A percentile compares a stretch with the other conserved stretches of the same genome.
These are phyloP conservation scores for Phrynosoma platyrhinos DNA, from an alignment of 2,113 vertebrate genomes.

Conservation along the genomic window DNA sequence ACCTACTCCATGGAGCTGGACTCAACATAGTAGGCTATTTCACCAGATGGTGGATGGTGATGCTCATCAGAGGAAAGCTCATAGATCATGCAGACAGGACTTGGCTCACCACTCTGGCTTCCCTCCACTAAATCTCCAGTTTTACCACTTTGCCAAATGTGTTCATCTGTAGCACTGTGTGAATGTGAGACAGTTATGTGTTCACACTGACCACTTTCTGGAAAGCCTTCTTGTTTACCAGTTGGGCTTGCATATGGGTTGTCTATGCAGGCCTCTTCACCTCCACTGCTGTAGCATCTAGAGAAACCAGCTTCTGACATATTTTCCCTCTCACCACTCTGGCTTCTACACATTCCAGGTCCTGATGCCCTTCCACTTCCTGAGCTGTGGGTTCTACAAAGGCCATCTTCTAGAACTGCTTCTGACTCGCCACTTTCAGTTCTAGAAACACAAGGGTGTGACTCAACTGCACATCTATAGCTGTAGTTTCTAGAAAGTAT, in stretches of 20 bases:
- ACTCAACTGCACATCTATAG: slow-evolving; percentile 12
- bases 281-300: not conserved
- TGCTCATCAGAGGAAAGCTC: slow-evolving; percentile 1
- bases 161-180: not conserved
- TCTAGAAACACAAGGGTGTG: not conserved
- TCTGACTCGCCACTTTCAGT: not conserved
- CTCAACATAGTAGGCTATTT: not conserved
- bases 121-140: not conserved
- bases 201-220: not conserved
- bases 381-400: not conserved
- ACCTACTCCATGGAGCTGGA: not conserved
- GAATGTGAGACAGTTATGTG: not conserved
- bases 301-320: not conserved
- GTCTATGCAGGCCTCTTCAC: not conserved
- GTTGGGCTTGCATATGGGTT: not conserved
- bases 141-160: not conserved
- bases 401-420: not conserved
- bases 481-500: slow-evolving; percentile 20
- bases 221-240: not conserved
- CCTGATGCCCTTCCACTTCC: not conserved
- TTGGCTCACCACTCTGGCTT: not conserved
- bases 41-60: not conserved
- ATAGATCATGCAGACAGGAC: not conserved
- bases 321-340: not conserved
- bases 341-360: not conserved